Base-by-base conservation (phyloP, 1,140 invertebrate species). In the Drosophila sucinea region DNA sequence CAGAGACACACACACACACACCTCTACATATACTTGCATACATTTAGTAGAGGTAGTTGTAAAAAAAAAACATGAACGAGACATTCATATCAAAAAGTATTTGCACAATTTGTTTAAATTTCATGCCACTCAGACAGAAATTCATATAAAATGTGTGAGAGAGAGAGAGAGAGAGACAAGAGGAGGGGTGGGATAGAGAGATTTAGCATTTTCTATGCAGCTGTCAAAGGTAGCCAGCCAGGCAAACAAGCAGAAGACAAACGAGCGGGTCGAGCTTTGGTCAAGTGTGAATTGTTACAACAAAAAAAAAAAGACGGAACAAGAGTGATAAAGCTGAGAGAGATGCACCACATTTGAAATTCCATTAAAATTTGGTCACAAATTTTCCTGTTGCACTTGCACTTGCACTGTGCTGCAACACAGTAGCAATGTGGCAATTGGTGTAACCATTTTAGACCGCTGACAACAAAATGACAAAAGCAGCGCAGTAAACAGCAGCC, bases 41-140 rank as follows among this genome's bases (percentile, higher is more conserved):
- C 44, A 27, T 51, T 51, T 51, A 51, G 25, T 51, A 27, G 17
- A 27, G 17, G 44, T 38, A 38, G 35, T 38, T 38, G 69, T 35
- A 60, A 56, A 60, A 44, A 41, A 29, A 62, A 38, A 40, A 29
- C n/a, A 47, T 32, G 11, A 69, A 60, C 62, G 27, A 41, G 58
- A 75, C 73, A 71, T 47, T 77, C 55, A 70, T 79, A 77, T 86
- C 79, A 83, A 76, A 82, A 82, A 82, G 83, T 86, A 86, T 86
- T 86, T 86, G 69, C 69, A 76, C 83, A 82, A 86, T 86, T 87
- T 87, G 82, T 86, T 87, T 67, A 79, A 82, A 86, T 86, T 87
- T 86, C 71, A 87, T 78, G 82, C 63, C 75, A 80, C 77, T 70
- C 74, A 74, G 81, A 75, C 82, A 57, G 47, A 75, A 77, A 85